phyloP scores from a whole-genome alignment of 2,888 invertebrate species.

The Cremastinae sp. region DNA sequence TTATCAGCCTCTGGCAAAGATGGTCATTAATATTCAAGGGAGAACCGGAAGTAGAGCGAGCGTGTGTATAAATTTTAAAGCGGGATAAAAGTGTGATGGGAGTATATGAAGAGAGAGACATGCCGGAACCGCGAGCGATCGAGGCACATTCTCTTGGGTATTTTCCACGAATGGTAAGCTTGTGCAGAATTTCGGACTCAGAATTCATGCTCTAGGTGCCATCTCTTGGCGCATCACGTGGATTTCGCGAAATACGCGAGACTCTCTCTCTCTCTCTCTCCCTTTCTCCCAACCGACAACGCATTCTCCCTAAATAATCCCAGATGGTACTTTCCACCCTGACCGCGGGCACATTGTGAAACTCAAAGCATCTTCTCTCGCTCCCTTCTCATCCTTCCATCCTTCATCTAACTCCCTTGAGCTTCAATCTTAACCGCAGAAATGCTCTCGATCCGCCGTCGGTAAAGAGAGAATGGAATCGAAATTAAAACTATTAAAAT shows the following conservation, averaged over 20 bases:
- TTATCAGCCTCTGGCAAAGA: slow-evolving; percentile 49
- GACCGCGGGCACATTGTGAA: slow-evolving; percentile 19
- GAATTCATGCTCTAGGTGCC: slow-evolving; percentile 62
- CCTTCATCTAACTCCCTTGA: too few species aligned
- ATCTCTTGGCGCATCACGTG: slow-evolving; percentile 68
- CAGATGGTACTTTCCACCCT: slow-evolving; percentile 61
- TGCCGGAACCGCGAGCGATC: slow-evolving; percentile 23
- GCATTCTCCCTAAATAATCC: slow-evolving; percentile 63
- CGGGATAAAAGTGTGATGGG: background rate
- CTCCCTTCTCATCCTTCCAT: background rate
- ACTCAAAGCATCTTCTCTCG: background rate
- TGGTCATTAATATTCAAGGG: slow-evolving; percentile 57
- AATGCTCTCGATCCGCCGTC: slow-evolving; percentile 57
- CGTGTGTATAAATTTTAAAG: background rate
- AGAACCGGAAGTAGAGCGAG: slow-evolving; percentile 26
- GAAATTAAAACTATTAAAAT: background rate
- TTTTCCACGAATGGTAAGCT: background rate
- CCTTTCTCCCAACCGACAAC: slow-evolving; percentile 49
- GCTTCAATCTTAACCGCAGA: slow-evolving; percentile 43
- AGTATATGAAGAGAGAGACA: slow-evolving; percentile 18
- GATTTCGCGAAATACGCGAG: slow-evolving; percentile 59
- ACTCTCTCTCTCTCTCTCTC: background rate
- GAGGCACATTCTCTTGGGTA: background rate
- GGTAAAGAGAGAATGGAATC: slow-evolving; percentile 48
- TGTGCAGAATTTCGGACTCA: slow-evolving; percentile 2